A percentile compares a stretch with the other conserved stretches of the same genome.
Evolutionary conservation across 2,113 vertebrate species (phyloP).

Genomic region (Sapajus apella): DNA sequence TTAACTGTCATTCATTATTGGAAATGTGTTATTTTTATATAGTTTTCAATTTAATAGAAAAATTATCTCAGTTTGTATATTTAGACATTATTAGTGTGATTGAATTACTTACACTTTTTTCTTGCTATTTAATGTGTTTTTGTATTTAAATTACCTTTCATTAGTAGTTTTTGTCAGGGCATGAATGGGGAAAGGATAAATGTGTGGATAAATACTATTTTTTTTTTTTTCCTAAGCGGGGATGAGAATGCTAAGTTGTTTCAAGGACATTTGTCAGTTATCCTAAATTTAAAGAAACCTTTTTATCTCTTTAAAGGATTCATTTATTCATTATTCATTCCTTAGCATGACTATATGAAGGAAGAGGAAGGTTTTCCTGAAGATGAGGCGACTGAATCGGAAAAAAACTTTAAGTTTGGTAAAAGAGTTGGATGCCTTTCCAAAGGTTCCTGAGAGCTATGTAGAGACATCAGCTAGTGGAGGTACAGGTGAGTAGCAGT

Average conservation of each 20-base stretch:
- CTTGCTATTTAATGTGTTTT: background rate
- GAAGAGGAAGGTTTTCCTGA: constrained; percentile 80
- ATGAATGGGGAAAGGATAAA: background rate
- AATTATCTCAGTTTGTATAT: constrained; percentile 31
- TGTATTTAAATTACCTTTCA: background rate
- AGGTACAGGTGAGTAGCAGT: constrained; percentile 90
- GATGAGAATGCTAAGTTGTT: background rate
- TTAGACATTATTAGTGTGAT: background rate
- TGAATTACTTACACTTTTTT: background rate
- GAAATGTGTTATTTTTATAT: background rate
- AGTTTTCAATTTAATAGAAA: background rate
- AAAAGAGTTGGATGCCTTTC: constrained; percentile 97
- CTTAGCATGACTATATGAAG: constrained; percentile 86
- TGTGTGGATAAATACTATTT: background rate
- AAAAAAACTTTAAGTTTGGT: constrained; percentile 97
- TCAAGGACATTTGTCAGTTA: background rate
- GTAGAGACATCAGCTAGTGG: constrained; percentile 95
- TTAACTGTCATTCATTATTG: background rate
- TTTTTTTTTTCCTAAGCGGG: background rate
- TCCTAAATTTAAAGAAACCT: background rate
- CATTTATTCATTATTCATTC: background rate
- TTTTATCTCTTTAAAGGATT: background rate
- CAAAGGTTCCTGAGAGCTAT: constrained; percentile 98
- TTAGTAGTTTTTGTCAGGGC: constrained; percentile 1
- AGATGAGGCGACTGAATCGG: constrained; percentile 95